Evolutionary conservation across 2,888 invertebrate species (phyloP).

Genomic region (Spicauda simplicius): DNA sequence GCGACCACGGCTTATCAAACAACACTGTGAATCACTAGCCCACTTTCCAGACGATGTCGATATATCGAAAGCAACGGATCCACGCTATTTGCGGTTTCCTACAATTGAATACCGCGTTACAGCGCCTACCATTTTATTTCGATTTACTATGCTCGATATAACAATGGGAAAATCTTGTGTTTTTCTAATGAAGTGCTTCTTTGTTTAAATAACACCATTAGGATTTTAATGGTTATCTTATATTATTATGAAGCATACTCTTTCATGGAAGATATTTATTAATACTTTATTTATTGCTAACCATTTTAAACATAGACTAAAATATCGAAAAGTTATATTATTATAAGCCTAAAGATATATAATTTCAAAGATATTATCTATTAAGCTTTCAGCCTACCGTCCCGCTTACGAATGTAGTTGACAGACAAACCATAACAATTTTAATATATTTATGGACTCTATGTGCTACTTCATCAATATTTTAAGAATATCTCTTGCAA

Average conservation of each 20-base stretch:
- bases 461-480: neutral
- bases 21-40: constrained; percentile 66
- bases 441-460: neutral
- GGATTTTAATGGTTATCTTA: no score
- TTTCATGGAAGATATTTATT: no score
- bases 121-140: constrained; percentile 37
- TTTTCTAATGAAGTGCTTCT: no score
- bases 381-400: no score
- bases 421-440: neutral
- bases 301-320: no score
- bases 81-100: constrained; percentile 73
- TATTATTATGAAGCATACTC: no score
- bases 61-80: constrained; percentile 77
- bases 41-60: constrained; percentile 65
- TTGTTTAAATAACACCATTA: no score
- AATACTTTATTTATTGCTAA: no score
- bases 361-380: no score
- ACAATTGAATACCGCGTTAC: constrained; percentile 77
- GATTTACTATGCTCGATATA: constrained; percentile 21
- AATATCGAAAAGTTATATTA: no score
- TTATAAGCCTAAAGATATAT: no score
- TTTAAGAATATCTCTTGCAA: constrained; percentile 23
- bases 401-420: neutral
- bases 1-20: constrained; percentile 60
- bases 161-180: neutral